These are phyloP conservation scores for Cephus cinctus DNA, from an alignment of 1,140 invertebrate genomes.

Conservation along the genomic window DNA sequence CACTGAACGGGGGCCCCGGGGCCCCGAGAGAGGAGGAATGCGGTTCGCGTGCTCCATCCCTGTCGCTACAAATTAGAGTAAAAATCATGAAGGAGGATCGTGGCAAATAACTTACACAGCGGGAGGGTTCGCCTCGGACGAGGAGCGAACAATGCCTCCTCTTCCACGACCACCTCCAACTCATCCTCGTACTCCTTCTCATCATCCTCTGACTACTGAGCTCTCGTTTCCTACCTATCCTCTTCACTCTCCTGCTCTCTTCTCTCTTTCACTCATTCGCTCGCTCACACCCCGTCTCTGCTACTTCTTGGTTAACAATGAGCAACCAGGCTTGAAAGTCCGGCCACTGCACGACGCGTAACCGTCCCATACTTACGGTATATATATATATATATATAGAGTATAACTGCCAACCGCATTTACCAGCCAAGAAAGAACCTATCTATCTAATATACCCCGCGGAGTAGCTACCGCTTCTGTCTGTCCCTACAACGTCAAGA, in stretches of 20 bases:
- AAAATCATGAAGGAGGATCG: constrained; percentile 49
- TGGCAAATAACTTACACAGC: constrained; percentile 50
- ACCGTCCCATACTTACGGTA: neutral
- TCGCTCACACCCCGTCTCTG: neutral
- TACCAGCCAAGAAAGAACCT: neutral
- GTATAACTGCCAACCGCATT: neutral
- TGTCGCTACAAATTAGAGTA: constrained; percentile 54
- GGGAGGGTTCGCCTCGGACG: constrained; percentile 30
- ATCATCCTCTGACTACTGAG: constrained; percentile 3
- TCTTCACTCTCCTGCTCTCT: neutral
- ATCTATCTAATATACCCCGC: too few relatives aligned
- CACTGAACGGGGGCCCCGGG: neutral
- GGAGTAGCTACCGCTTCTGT: neutral
- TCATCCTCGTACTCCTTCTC: neutral
- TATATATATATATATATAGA: neutral
- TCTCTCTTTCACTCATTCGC: constrained; percentile 7
- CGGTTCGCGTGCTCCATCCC: constrained; percentile 44
- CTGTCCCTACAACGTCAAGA: too few relatives aligned
- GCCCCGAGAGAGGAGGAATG: constrained; percentile 26
- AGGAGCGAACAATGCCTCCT: constrained; percentile 31
- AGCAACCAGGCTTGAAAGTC: constrained; percentile 23
- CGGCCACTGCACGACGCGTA: constrained; percentile 2
- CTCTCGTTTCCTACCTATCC: neutral
- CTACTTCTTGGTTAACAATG: constrained; percentile 22
- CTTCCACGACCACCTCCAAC: constrained; percentile 7